Conservation (phyloP, 2,797 vertebrate species). For the Xiphophorus birchmanni region DNA sequence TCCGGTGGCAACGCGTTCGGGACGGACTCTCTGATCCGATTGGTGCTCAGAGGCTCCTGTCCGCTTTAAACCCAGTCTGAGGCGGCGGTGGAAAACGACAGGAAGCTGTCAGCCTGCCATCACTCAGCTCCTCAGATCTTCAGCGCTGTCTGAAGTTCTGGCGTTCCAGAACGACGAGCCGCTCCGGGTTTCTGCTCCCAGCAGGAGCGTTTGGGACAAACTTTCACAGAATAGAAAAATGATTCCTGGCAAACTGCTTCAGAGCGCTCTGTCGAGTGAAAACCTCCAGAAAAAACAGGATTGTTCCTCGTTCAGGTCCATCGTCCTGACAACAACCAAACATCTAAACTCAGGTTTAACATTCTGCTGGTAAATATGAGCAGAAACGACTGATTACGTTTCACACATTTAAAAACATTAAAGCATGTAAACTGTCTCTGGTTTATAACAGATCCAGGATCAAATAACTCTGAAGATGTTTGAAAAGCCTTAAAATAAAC, state of each 20-base stretch:
- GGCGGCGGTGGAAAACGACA: neutral
- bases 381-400: neutral
- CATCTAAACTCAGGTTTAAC: neutral
- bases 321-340: slow-evolving; percentile 12
- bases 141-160: slow-evolving; percentile 6
- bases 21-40: neutral
- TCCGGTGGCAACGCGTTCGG: slow-evolving; percentile 46
- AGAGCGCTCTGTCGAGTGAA: slow-evolving; percentile 11
- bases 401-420: neutral
- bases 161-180: slow-evolving; percentile 11
- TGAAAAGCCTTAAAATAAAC: no score
- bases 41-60: neutral
- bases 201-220: slow-evolving; percentile 16
- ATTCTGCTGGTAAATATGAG: neutral
- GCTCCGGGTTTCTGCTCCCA: slow-evolving; percentile 14
- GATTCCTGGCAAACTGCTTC: slow-evolving; percentile 15
- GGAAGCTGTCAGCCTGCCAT: neutral
- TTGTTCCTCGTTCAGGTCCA: slow-evolving; percentile 16
- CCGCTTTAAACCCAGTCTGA: neutral
- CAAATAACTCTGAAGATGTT: neutral
- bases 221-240: slow-evolving; percentile 22
- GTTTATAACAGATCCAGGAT: neutral
- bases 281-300: neutral
- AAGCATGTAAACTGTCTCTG: neutral
- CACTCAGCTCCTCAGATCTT: neutral